A percentile compares a stretch with the other conserved stretches of the same genome.
Conservation (phyloP, 2,113 vertebrate genomes). For the Anhinga anhinga region DNA sequence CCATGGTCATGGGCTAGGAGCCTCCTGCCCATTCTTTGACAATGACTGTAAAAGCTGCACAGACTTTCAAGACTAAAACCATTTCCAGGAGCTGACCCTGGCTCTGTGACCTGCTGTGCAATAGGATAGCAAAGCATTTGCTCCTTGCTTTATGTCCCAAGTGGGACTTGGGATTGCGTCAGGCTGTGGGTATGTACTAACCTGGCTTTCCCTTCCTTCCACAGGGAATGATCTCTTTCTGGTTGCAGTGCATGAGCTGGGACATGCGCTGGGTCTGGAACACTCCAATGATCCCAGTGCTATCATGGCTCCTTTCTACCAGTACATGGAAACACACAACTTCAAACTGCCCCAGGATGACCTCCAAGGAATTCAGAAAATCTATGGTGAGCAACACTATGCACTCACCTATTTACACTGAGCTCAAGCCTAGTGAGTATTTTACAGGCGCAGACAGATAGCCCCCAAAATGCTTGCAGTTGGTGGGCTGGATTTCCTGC, state of each 20-base stretch:
- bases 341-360: conserved; percentile 98
- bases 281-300: conserved; percentile 97
- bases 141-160: background rate
- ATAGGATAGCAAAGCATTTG: background rate
- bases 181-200: background rate
- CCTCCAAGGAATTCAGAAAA: conserved; percentile 97
- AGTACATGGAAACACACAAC: conserved; percentile 98
- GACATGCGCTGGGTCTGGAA: conserved; percentile 92
- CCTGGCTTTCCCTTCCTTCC: conserved; percentile 3
- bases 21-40: background rate
- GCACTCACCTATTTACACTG: background rate
- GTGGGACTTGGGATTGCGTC: background rate
- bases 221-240: conserved; percentile 95
- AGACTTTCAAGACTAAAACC: background rate
- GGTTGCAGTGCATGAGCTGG: conserved; percentile 95
- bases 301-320: conserved; percentile 99
- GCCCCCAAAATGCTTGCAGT: background rate
- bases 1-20: background rate
- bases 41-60: background rate
- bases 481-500: background rate
- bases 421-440: background rate
- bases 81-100: background rate
- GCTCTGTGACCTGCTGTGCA: background rate
- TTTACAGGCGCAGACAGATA: background rate
- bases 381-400: conserved; percentile 83